These are phyloP conservation scores for Drosophila ustulata DNA, from an alignment of 2,888 invertebrate genomes.

Conservation along the genomic window DNA sequence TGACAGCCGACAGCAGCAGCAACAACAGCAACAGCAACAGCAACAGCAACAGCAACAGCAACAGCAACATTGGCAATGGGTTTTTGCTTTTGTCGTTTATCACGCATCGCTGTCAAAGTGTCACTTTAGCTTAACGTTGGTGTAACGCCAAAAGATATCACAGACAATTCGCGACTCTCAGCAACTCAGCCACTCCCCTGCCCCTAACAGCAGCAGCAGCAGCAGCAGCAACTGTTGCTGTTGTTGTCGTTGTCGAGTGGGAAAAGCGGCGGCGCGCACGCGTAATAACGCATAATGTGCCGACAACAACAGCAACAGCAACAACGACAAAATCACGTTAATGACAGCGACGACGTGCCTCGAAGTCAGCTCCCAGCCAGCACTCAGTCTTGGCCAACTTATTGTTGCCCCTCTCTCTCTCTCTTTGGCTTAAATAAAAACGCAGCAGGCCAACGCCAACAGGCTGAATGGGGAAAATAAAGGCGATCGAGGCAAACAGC, in stretches of 20 bases:
- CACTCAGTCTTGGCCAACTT: not conserved
- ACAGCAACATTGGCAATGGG: conserved; percentile 29
- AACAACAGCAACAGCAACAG: conserved; percentile 16
- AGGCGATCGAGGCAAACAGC: conserved; percentile 34
- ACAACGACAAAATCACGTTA: conserved; percentile 69
- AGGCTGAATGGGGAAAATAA: conserved; percentile 24
- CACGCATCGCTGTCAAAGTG: conserved; percentile 84
- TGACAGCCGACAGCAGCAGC: conserved; percentile 34
- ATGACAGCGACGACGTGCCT: conserved; percentile 74
- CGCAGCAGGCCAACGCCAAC: conserved; percentile 22
- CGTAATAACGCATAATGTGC: conserved; percentile 75
- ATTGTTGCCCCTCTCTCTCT: not conserved
- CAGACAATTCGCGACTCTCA: conserved; percentile 45
- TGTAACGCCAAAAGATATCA: conserved; percentile 70
- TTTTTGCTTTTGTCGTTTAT: conserved; percentile 78
- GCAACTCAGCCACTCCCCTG: conserved; percentile 1
- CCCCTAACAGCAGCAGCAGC: conserved; percentile 13
- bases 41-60: conserved; percentile 21
- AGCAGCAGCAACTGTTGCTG: conserved; percentile 18
- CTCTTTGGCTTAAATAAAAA: not conserved
- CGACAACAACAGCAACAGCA: conserved; percentile 46
- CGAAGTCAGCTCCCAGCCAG: conserved; percentile 28
- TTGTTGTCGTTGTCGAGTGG: conserved; percentile 22
- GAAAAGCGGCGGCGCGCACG: conserved; percentile 57
- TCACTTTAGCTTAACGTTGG: conserved; percentile 80